Evolutionary conservation across 2,888 invertebrate species (phyloP).

Genomic region (Ormyrus thymus): DNA sequence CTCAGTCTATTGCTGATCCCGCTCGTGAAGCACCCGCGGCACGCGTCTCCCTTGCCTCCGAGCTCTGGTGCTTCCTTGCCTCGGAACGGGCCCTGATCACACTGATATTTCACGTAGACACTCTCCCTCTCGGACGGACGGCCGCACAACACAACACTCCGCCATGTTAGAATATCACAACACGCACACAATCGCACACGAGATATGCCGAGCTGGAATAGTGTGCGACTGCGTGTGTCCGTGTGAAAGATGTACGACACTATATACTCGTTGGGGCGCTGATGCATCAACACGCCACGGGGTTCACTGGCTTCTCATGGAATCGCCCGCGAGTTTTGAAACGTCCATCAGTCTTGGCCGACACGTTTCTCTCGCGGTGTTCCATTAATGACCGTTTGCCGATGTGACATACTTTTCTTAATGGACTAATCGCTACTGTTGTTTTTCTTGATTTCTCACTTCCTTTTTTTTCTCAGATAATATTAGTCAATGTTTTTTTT

Average conservation of each 20-base stretch:
- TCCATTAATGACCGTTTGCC: no score
- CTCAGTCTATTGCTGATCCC: conserved; percentile 14
- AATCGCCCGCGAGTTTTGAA: conserved; percentile 67
- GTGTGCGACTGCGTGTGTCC: not conserved
- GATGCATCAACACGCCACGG: conserved; percentile 69
- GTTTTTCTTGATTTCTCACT: no score
- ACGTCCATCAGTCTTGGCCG: no score
- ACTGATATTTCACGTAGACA: conserved; percentile 37
- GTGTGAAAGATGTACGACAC: not conserved
- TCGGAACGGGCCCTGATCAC: not conserved
- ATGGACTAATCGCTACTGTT: no score
- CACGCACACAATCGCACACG: conserved; percentile 71
- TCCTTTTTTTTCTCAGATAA: no score
- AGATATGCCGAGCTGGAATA: not conserved
- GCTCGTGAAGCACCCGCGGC: not conserved
- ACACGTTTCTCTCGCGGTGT: no score
- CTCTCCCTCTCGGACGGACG: conserved; percentile 72
- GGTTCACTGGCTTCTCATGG: conserved; percentile 77
- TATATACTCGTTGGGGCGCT: not conserved
- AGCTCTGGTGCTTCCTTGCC: not conserved
- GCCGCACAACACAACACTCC: conserved; percentile 79
- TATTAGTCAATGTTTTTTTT: no score
- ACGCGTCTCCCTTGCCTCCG: not conserved
- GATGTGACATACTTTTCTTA: no score
- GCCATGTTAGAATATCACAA: conserved; percentile 85